phyloP scores from a whole-genome alignment of 2,113 vertebrate genomes.

The Sebastes fasciatus region DNA sequence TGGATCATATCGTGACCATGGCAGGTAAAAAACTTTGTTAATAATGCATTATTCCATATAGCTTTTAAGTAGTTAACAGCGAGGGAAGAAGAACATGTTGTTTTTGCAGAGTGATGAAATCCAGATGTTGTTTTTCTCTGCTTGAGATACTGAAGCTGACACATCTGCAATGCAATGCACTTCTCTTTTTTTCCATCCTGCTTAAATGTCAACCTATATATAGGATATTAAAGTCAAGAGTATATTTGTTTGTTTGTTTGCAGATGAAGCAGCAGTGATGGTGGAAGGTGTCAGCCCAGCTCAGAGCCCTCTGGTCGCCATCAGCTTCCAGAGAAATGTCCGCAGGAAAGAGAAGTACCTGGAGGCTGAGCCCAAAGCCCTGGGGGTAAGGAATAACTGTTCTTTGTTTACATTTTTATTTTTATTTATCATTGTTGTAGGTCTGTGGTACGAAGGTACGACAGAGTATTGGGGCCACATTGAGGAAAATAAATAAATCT shows the following conservation, averaged over 20 bases:
- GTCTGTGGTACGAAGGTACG: no score
- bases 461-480: no score
- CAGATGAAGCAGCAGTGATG: conserved; percentile 46
- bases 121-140: conserved; percentile 48
- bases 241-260: neutral
- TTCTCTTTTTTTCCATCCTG: neutral
- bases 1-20: conserved; percentile 18
- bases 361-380: conserved; percentile 82
- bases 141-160: neutral
- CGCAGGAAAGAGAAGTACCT: conserved; percentile 77
- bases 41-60: neutral
- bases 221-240: no score
- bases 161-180: no score
- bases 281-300: neutral
- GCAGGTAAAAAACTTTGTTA: conserved; percentile 44
- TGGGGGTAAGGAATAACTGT: conserved; percentile 71
- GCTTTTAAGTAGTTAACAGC: neutral
- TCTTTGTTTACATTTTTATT: no score
- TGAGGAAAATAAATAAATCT: no score
- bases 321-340: conserved; percentile 76
- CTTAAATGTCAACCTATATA: neutral
- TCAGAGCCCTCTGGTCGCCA: conserved; percentile 64
- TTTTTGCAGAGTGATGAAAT: conserved; percentile 22
- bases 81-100: neutral
- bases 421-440: no score